These are phyloP conservation scores for Delia radicum DNA, from an alignment of 1,140 invertebrate genomes.

Conservation along the genomic window DNA sequence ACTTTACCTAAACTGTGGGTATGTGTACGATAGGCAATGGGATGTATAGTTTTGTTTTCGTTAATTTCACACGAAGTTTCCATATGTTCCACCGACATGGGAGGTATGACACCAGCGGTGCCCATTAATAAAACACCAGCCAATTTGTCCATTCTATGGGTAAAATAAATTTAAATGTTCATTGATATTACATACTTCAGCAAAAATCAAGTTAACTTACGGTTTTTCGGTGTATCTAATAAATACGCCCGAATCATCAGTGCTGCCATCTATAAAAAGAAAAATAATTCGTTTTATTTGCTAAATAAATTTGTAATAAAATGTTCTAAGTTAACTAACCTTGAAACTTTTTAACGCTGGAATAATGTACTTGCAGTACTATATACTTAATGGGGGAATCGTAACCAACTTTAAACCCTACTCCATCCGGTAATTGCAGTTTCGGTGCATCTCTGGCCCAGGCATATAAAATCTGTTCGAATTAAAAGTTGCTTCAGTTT, in stretches of 20 bases:
- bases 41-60: constrained; percentile 84
- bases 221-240: constrained; percentile 74
- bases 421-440: constrained; percentile 80
- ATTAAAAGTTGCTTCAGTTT: neutral
- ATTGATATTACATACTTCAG: neutral
- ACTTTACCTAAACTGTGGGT: constrained; percentile 85
- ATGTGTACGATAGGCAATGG: constrained; percentile 93
- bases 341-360: constrained; percentile 69
- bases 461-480: constrained; percentile 83
- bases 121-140: constrained; percentile 87
- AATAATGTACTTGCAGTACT: constrained; percentile 94
- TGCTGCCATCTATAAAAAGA: constrained; percentile 63
- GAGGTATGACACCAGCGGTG: constrained; percentile 75
- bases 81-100: constrained; percentile 76
- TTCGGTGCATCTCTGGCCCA: constrained; percentile 94
- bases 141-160: constrained; percentile 67
- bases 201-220: constrained; percentile 58
- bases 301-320: constrained; percentile 11
- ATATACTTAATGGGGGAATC: constrained; percentile 74
- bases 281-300: neutral
- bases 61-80: constrained; percentile 81
- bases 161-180: neutral
- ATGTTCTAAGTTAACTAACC: constrained; percentile 55
- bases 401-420: constrained; percentile 77
- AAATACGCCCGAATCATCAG: constrained; percentile 80